A percentile compares a stretch with the other conserved stretches of the same genome.
These are phyloP conservation scores for Volucella zonaria DNA, from an alignment of 2,888 invertebrate species.

Conservation along the genomic window DNA sequence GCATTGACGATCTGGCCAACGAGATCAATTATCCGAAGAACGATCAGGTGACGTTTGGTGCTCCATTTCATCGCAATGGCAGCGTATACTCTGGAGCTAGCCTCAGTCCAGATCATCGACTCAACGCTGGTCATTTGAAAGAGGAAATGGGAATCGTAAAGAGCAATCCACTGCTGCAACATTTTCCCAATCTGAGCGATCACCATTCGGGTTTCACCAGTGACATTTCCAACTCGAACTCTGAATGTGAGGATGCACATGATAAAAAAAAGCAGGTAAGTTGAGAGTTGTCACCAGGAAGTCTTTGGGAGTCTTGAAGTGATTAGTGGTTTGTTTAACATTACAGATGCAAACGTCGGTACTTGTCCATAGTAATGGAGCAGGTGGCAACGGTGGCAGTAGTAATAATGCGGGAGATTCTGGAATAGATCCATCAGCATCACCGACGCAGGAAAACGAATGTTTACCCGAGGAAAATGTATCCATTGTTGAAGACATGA, in stretches of 20 bases:
- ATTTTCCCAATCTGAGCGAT: slow-evolving; percentile 85
- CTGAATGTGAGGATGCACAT: slow-evolving; percentile 85
- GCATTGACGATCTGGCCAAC: slow-evolving; percentile 80
- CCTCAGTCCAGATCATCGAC: slow-evolving; percentile 78
- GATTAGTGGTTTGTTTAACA: slow-evolving; percentile 27
- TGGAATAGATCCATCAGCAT: slow-evolving; percentile 77
- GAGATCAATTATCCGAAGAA: slow-evolving; percentile 83
- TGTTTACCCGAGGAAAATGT: slow-evolving; percentile 92
- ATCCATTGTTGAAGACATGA: slow-evolving; percentile 91
- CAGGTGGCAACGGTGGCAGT: slow-evolving; percentile 74
- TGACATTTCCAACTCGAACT: slow-evolving; percentile 86
- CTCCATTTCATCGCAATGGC: slow-evolving; percentile 81
- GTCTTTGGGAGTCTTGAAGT: slow-evolving; percentile 14
- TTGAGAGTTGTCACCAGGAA: slow-evolving; percentile 37
- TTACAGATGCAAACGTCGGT: slow-evolving; percentile 86
- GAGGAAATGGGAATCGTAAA: slow-evolving; percentile 89
- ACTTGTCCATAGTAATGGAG: slow-evolving; percentile 85
- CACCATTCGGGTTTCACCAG: slow-evolving; percentile 83
- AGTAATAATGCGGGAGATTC: slow-evolving; percentile 69
- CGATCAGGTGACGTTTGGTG: slow-evolving; percentile 82
- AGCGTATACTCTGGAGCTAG: slow-evolving; percentile 80
- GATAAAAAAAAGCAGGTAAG: slow-evolving; percentile 81
- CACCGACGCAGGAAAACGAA: slow-evolving; percentile 84
- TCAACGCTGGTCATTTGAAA: slow-evolving; percentile 80
- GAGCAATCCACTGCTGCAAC: slow-evolving; percentile 89